Evolutionary conservation across 2,797 vertebrate species (phyloP).

Genomic region (Argyrosomus regius): DNA sequence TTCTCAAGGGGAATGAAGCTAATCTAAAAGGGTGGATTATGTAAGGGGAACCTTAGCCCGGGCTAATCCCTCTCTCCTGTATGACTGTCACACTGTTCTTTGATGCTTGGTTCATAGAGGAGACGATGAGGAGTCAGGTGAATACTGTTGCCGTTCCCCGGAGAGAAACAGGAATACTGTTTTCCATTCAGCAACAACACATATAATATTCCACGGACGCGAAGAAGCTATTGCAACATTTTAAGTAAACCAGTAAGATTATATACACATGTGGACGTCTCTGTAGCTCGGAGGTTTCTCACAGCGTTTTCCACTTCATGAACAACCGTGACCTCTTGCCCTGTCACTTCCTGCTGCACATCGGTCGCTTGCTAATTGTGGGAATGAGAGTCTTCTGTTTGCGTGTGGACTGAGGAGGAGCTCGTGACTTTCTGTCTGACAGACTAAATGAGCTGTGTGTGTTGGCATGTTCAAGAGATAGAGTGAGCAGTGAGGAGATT

Average conservation of each 20-base stretch:
- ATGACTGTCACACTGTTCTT: slow-evolving; percentile 43
- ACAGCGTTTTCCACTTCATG: slow-evolving; percentile 34
- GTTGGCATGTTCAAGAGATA: background rate
- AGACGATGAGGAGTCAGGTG: slow-evolving; percentile 40
- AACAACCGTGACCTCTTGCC: slow-evolving; percentile 21
- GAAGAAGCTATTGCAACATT: background rate
- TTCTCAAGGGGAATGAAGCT: slow-evolving; percentile 54
- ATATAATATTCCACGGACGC: background rate
- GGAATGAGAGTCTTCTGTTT: slow-evolving; percentile 16
- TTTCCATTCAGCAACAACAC: background rate
- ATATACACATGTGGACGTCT: background rate
- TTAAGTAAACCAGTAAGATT: background rate
- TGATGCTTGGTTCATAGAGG: slow-evolving; percentile 37
- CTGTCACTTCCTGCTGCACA: slow-evolving; percentile 19
- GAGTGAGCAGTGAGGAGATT: background rate
- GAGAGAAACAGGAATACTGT: slow-evolving; percentile 20
- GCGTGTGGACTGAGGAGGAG: slow-evolving; percentile 3
- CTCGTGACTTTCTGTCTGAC: background rate
- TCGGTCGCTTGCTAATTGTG: slow-evolving; percentile 7
- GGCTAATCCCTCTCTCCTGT: slow-evolving; percentile 60
- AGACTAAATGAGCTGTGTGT: slow-evolving; percentile 2
- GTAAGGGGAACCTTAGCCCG: slow-evolving; percentile 54
- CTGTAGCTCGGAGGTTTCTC: slow-evolving; percentile 13
- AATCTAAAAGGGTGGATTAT: slow-evolving; percentile 73
- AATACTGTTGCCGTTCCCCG: slow-evolving; percentile 1